Evolutionary conservation across 1,140 invertebrate species (phyloP), one percentile per base, ranked within the genome.

Genomic region (Eumeta japonica): DNA sequence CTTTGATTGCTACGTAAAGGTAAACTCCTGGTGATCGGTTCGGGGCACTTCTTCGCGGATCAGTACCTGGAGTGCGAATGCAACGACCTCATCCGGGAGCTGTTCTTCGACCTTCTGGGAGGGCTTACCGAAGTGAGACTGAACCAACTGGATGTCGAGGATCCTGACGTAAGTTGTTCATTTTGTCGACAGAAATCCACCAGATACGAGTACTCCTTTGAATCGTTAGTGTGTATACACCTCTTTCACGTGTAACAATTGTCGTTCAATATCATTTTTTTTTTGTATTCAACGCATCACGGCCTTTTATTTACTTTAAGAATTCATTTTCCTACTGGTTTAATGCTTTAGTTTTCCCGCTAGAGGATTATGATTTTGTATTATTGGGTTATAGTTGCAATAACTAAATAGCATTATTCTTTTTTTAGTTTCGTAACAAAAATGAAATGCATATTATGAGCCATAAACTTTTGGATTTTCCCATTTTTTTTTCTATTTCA

Each of bases 51-150:
- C 52, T 84, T 89, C 43, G 79, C 83, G 0, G 88, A 92, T 53
- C 81, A 87, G 48, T 99, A 98, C 63, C 79, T 98, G 43, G 92
- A 96, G 39, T 92, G 94, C 61, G 96, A 98, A 75, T 90, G 93
- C 54, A 99, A 99, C 65, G 84, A 87, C 54, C 86, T 88, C 55
- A 83, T 98, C 13, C 78, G 93, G 54, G 93, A 98, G 64, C 83
- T 96, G 56, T 76, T 98, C 17, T 84, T 98, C 50, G 83, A 87
- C 43, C 88, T 90, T 58, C 79, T 99, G 7, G 87, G 84, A 5
- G 82, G 67, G 2, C 40, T 82, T 10, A 75, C 85, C 37, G 81
- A 85, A 14, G 57, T 87, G 37, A 76, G 85, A 41, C 78, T 94
- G 19, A 88, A 92, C 47, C 75, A 81, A 37, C 85, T 90, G 29